Base-by-base conservation (phyloP, 2,113 vertebrate genomes). In the Tauraco erythrolophus region DNA sequence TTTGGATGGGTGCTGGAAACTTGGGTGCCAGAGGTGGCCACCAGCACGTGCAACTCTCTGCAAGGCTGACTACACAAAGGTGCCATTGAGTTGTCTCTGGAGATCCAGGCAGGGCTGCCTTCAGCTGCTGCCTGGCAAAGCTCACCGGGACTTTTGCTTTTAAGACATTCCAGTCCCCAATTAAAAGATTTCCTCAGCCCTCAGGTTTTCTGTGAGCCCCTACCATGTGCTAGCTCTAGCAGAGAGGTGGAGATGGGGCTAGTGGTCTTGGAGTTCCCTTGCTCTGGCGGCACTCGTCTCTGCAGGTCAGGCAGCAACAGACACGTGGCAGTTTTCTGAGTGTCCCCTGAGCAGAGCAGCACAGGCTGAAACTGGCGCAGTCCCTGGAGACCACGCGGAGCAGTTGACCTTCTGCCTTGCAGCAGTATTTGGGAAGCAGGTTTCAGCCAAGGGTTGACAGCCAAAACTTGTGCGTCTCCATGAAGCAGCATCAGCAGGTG, bases 151-250 rank as follows among this genome's bases (percentile, higher is more conserved):
- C 28, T 61, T 53, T 79, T 70, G 43, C 30, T 93, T 74, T 88
- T 43, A 62, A 72, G 39, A 65, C 4, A 1, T 74, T 88, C 33
- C 37, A 53, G 56, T 45, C 21, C 54, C 25, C n/a, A 39, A 0
- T 62, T 53, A 68, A 84, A 48, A 0, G 1, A 25, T 75, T 53
- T 68, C 45, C 72, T 78, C 54, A 10, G 9, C 41, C 51, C 24
- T 85, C 4, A 0, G 13, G 8, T 31, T 50, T 72, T 68, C 31
- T 45, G 65, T 37, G 51, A 83, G 53, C 12, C 43, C n/a, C 9
- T 2, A 41, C n/a, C 4, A 0, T 9, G 35, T 1, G 7, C 56
- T 51, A 2, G 2, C 19, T 39, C 27, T 61, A 3, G 0, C 27
- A 28, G 7, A 43, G 61, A 48, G 31, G 39, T 43, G 28, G 45